Evolutionary conservation across 2,113 vertebrate species (phyloP), one percentile per base, ranked within the genome.

Genomic region (Rissa tridactyla): DNA sequence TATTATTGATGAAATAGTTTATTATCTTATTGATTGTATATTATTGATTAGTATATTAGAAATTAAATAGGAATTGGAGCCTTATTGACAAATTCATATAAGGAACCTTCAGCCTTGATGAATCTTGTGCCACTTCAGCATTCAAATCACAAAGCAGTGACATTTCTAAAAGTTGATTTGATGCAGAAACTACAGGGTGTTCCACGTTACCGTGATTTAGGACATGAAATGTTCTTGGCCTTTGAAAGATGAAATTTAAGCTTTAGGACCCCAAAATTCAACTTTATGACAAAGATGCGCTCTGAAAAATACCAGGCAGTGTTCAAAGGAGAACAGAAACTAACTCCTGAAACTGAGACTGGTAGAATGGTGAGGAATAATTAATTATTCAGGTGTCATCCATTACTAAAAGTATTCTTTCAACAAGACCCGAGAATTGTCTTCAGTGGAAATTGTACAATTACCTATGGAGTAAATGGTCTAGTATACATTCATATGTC

Each of bases 361-460:
- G 60, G 55, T 80, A 32, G 54, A 82, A 75, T 29, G 58, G 86
- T 52, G 66, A 92, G 40, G 73, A 89, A 81, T 92, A 95, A 95
- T 92, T 96, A 92, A 95, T 96, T 95, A 93, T 96, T 96, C 94
- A 94, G 75, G 81, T 93, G 81, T 79, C 78, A 96, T 87, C 93
- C 81, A 82, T 95, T 96, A 94, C 95, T 85, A 80, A 68, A 82
- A 79, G 90, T 87, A 95, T 91, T 71, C 85, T 61, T 96, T 95
- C 92, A 76, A 64, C 64, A 81, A 72, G 84, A 76, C 40, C 82
- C 0, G 2, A 73, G 85, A 87, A 87, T 94, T 94, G 86, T 97
- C 91, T 95, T 96, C 71, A 88, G 81, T 94, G 82, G 89, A 95
- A 96, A 95, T 62, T 70, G 92, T 95, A 92, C 94, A 92, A 85